These are phyloP conservation scores for Poeciliopsis gracilis DNA, from an alignment of 2,797 vertebrate genomes.

Conservation along the genomic window DNA sequence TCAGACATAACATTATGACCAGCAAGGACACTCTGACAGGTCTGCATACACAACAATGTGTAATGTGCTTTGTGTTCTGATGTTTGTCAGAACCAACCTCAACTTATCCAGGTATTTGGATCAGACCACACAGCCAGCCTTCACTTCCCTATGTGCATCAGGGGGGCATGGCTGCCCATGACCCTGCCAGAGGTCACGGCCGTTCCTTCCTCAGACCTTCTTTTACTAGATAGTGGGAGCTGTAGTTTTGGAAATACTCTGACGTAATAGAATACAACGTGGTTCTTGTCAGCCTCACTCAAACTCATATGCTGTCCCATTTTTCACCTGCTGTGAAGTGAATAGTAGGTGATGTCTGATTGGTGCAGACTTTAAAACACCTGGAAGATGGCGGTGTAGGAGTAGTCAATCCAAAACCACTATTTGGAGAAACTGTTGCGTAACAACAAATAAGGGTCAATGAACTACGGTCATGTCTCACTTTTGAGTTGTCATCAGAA, in stretches of 20 bases:
- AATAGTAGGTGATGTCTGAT: neutral
- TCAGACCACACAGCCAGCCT: neutral
- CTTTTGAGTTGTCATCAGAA: constrained; percentile 12
- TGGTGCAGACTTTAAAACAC: neutral
- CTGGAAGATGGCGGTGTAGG: neutral
- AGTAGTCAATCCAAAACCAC: neutral
- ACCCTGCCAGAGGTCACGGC: neutral
- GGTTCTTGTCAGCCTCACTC: neutral
- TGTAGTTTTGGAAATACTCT: neutral
- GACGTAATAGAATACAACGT: neutral
- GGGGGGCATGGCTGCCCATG: neutral
- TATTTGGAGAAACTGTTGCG: neutral
- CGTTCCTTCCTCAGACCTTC: neutral
- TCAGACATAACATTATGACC: neutral
- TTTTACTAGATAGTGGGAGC: neutral
- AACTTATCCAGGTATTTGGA: neutral
- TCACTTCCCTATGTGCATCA: neutral
- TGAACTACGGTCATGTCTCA: constrained; percentile 10
- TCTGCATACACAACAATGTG: neutral
- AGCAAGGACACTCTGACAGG: neutral
- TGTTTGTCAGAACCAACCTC: neutral
- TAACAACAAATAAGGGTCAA: neutral
- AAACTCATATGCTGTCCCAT: neutral
- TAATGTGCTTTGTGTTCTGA: neutral
- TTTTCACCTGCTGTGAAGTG: neutral